A percentile compares a stretch with the other conserved stretches of the same genome.
These are phyloP conservation scores for Penaeus japonicus DNA, from an alignment of 1,140 invertebrate species.

Conservation along the genomic window DNA sequence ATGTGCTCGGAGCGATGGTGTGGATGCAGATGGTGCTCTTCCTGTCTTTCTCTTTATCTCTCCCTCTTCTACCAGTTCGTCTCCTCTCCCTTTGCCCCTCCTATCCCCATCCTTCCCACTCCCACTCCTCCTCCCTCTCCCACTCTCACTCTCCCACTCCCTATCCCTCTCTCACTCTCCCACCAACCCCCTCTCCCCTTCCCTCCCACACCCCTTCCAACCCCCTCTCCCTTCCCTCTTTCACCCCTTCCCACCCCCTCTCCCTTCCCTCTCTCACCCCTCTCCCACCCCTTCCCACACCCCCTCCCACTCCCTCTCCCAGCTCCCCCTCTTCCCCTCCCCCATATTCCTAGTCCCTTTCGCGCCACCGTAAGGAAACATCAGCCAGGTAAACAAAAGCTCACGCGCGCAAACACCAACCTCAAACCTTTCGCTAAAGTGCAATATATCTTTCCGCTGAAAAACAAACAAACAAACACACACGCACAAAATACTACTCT, in stretches of 20 bases:
- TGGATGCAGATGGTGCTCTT: no score
- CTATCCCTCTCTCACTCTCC: background rate
- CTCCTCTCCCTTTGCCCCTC: no score
- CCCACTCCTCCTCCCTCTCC: background rate
- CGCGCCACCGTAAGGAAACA: no score
- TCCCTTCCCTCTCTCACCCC: background rate
- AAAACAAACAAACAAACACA: no score
- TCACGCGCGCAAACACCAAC: no score
- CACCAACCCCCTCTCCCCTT: background rate
- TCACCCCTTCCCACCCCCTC: background rate
- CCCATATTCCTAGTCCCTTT: background rate
- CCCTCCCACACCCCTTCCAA: no score
- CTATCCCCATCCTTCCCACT: background rate
- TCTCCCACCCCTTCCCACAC: background rate
- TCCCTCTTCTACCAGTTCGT: background rate
- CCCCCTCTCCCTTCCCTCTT: background rate
- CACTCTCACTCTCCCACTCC: no score
- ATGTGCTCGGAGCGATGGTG: no score
- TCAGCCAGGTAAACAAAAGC: no score
- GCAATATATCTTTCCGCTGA: no score
- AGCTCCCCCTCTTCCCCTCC: background rate
- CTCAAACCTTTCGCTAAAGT: no score
- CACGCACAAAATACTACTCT: no score
- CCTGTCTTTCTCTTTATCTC: constrained; percentile 3
- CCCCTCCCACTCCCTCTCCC: background rate